A percentile compares a stretch with the other conserved stretches of the same genome.
phyloP scores from a whole-genome alignment of 2,797 vertebrate genomes.

The Tamandua tetradactyla region DNA sequence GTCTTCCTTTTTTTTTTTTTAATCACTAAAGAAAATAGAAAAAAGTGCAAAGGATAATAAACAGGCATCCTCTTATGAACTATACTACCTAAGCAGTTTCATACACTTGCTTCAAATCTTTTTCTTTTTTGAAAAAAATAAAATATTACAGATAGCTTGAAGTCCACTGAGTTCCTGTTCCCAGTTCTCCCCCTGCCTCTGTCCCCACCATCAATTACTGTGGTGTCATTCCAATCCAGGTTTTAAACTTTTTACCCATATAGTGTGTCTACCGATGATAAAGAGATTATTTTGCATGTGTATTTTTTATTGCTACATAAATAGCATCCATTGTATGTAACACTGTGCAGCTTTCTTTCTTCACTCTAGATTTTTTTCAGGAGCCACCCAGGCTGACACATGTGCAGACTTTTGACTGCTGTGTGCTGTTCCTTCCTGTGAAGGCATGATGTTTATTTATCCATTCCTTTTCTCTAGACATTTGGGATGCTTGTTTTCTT shows the following conservation, averaged over 20 bases:
- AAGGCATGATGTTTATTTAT: not conserved
- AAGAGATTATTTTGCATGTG: not conserved
- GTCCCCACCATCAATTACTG: not conserved
- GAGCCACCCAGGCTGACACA: not conserved
- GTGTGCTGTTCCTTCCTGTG: not conserved
- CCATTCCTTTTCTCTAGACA: not conserved
- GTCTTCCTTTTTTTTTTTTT: not conserved
- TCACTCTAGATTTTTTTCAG: not conserved
- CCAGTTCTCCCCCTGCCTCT: not conserved
- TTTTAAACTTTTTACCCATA: not conserved
- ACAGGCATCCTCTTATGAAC: not conserved
- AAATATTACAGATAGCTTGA: not conserved
- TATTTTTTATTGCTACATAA: not conserved
- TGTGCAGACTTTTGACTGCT: not conserved
- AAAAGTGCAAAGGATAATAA: not conserved
- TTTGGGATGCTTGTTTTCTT: not conserved
- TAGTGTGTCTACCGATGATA: not conserved
- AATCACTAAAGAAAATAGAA: not conserved
- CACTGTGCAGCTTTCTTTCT: not conserved
- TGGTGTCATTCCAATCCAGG: not conserved
- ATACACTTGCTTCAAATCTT: not conserved
- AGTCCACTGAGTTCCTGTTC: not conserved
- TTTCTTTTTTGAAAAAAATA: not conserved
- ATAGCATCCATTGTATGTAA: not conserved
- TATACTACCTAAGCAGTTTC: not conserved